Base-by-base conservation (phyloP, 2,888 invertebrate species). In the Lagria hirta region DNA sequence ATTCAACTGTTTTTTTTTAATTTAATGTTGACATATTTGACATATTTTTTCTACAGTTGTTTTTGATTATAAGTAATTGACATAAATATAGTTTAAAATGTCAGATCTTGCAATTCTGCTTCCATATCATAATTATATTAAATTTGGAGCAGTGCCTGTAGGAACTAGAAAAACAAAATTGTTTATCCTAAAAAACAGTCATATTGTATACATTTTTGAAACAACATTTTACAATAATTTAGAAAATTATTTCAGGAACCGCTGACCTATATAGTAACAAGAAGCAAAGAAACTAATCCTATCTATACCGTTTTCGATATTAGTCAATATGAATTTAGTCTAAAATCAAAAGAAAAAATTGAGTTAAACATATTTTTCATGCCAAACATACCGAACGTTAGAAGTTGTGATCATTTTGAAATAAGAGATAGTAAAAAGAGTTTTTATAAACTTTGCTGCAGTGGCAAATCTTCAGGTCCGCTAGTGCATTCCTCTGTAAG, bases 301-400 rank as follows among this genome's bases (percentile, higher is more conserved):
- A 40, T 28, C 13, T 46, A 41, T 17, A 21, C 37, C 16, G 43
- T 38, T 5, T 48, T 43, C 13, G 43, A 48, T 29, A 21, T 43
- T 7, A 40, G 33, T 16, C 37, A 48, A 17, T 43, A 48, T 23
- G 43, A 48, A 13, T 10, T 17, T 3, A 12, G 14, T 12, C n/a
- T 33, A 1, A 12, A 20, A 4, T 18, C 29, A 8, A 26, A 26
- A 3, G 13, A 16, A 14, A 30, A 32, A 21, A 33, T 23, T 10
- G 6, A 11, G 0, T 14, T 48, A 8, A 32, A 34, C 21, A 21
- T 48, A n/a, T 38, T 5, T 4, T 48, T 34, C 18, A 17, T 16
- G 8, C 43, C 43, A 2, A 43, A 22, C 8, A 16, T 43, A 12
- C 28, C 38, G 1, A 29, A 21, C 4, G 23, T 12, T 3, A 37